A percentile compares a stretch with the other conserved stretches of the same genome.
These are phyloP conservation scores for Nymphalis c-album DNA, from an alignment of 2,888 invertebrate species.

Conservation along the genomic window DNA sequence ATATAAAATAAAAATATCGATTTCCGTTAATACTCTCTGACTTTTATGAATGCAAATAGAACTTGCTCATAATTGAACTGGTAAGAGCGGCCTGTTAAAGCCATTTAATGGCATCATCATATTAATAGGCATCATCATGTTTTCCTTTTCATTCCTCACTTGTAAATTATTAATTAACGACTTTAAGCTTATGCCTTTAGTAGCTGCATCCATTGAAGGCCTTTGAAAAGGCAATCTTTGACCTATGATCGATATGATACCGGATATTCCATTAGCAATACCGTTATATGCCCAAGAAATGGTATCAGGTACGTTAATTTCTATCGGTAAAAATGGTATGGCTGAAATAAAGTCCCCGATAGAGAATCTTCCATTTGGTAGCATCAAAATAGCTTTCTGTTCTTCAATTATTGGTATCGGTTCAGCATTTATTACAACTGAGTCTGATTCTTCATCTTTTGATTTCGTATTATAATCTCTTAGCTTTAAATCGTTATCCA, in stretches of 20 bases:
- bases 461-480: constrained; percentile 37
- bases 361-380: constrained; percentile 52
- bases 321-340: constrained; percentile 82
- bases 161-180: constrained; percentile 48
- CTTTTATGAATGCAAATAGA: too few relatives aligned
- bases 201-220: constrained; percentile 16
- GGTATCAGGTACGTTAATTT: constrained; percentile 84
- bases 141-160: constrained; percentile 38
- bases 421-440: constrained; percentile 60
- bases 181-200: constrained; percentile 41
- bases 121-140: constrained; percentile 46
- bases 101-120: constrained; percentile 52
- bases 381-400: constrained; percentile 48
- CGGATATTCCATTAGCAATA: constrained; percentile 50
- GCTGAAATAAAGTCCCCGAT: constrained; percentile 75
- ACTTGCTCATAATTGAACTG: constrained; percentile 41
- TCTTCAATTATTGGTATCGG: constrained; percentile 40
- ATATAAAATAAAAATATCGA: too few relatives aligned
- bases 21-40: too few relatives aligned
- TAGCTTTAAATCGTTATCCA: constrained; percentile 18
- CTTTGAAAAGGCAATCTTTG: constrained; percentile 55
- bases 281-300: constrained; percentile 70
- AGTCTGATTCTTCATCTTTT: constrained; percentile 53
- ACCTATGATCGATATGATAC: constrained; percentile 61
- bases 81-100: constrained; percentile 36